These are phyloP conservation scores for Drosophila nr. medialis DNA, from an alignment of 2,888 invertebrate species.

Conservation along the genomic window DNA sequence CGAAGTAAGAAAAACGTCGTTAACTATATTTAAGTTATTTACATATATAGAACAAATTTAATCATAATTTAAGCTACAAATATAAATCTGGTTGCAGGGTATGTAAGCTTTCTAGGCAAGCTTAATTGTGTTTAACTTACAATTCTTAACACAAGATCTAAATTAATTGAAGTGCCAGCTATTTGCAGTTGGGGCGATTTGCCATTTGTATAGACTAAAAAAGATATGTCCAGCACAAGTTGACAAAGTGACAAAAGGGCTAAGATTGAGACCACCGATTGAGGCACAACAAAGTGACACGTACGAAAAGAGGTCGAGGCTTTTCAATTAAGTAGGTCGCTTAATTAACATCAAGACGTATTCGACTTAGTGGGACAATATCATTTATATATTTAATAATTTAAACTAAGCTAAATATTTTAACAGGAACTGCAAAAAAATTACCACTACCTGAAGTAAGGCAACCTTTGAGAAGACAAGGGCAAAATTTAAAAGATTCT, in stretches of 20 bases:
- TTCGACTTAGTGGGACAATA: background rate
- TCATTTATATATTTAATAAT: background rate
- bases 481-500: background rate
- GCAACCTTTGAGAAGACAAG: background rate
- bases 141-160: slow-evolving; percentile 1
- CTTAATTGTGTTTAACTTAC: background rate
- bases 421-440: background rate
- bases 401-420: background rate
- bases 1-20: background rate
- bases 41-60: no score
- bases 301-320: slow-evolving; percentile 2
- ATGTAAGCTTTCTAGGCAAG: background rate
- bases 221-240: slow-evolving; percentile 40
- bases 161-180: background rate
- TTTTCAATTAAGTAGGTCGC: background rate
- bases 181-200: background rate
- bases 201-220: slow-evolving; percentile 67
- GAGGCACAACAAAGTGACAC: background rate
- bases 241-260: slow-evolving; percentile 26
- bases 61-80: background rate
- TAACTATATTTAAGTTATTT: background rate
- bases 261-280: slow-evolving; percentile 36
- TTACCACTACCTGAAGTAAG: rapidly evolving
- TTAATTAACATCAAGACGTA: slow-evolving; percentile 18
- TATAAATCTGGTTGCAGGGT: background rate